phyloP scores from a whole-genome alignment of 2,797 vertebrate species.

The Xenopus petersii region DNA sequence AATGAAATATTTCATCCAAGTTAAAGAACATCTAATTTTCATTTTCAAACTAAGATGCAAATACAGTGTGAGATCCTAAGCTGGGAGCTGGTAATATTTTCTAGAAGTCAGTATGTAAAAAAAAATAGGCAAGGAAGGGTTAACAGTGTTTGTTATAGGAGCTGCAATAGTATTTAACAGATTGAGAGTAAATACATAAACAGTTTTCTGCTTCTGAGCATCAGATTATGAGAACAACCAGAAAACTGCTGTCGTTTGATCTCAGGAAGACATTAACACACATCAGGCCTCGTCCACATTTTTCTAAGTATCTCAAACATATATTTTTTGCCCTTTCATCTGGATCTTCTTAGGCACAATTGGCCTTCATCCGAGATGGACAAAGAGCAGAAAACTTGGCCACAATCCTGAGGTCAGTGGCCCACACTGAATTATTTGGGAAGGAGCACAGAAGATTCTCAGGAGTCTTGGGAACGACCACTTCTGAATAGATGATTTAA shows the following conservation, averaged over 20 bases:
- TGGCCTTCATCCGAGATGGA: slow-evolving; percentile 60
- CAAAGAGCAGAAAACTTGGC: slow-evolving; percentile 59
- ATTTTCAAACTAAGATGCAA: no score
- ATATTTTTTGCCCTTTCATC: slow-evolving; percentile 57
- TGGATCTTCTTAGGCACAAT: slow-evolving; percentile 58
- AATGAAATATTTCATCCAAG: no score
- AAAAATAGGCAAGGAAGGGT: no score
- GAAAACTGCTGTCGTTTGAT: slow-evolving; percentile 32
- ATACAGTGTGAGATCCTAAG: no score
- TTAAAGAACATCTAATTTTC: no score
- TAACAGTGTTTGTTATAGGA: background rate
- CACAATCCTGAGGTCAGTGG: slow-evolving; percentile 55
- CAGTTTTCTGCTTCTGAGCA: slow-evolving; percentile 7
- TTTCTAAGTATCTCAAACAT: slow-evolving; percentile 49
- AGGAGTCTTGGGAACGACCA: slow-evolving; percentile 31
- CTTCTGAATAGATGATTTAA: slow-evolving; percentile 12
- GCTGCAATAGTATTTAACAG: background rate
- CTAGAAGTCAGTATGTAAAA: no score
- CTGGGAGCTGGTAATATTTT: no score
- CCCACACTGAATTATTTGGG: slow-evolving; percentile 51
- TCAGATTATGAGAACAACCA: slow-evolving; percentile 29
- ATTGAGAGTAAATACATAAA: background rate
- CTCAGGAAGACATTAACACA: slow-evolving; percentile 54
- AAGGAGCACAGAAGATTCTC: slow-evolving; percentile 36
- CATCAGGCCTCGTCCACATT: slow-evolving; percentile 59